Conservation (phyloP, 2,888 invertebrate genomes). For the Torymus texanus region DNA sequence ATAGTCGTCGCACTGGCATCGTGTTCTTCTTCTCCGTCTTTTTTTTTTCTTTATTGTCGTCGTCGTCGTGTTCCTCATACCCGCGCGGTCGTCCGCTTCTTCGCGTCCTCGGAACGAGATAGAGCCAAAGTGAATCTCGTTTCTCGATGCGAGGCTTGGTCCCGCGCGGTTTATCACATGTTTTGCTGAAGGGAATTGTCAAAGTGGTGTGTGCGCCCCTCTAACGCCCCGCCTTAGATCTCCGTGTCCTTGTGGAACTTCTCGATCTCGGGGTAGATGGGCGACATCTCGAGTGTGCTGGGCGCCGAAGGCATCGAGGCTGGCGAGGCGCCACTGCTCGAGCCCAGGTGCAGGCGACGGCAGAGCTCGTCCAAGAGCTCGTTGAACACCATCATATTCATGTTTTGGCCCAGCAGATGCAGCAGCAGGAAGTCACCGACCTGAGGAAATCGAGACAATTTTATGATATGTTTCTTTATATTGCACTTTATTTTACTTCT, state of each 20-base stretch:
- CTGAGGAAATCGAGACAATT: slow-evolving; percentile 74
- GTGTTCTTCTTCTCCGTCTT: not conserved
- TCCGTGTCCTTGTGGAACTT: slow-evolving; percentile 89
- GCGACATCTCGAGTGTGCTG: slow-evolving; percentile 90
- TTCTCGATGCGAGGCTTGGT: slow-evolving; percentile 24
- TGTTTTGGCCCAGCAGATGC: slow-evolving; percentile 90
- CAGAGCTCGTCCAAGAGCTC: slow-evolving; percentile 89
- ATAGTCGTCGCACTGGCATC: slow-evolving; percentile 9
- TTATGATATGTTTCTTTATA: too few species aligned
- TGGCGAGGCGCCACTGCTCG: slow-evolving; percentile 77
- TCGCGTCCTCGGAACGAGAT: slow-evolving; percentile 18
- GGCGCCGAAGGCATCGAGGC: slow-evolving; percentile 85
- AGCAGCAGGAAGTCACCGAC: slow-evolving; percentile 91
- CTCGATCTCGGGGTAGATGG: slow-evolving; percentile 88
- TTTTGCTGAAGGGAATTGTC: slow-evolving; percentile 46
- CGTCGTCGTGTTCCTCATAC: not conserved
- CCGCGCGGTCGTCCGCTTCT: too few species aligned
- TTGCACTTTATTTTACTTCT: too few species aligned
- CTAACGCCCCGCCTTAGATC: slow-evolving; percentile 78
- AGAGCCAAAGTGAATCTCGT: not conserved
- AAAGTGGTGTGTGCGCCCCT: slow-evolving; percentile 23
- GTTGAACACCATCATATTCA: slow-evolving; percentile 87
- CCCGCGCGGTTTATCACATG: slow-evolving; percentile 36
- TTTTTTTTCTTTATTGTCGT: not conserved
- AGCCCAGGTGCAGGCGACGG: slow-evolving; percentile 81